Conservation (phyloP, 1,140 invertebrate genomes). For the Plutomurus gul region DNA sequence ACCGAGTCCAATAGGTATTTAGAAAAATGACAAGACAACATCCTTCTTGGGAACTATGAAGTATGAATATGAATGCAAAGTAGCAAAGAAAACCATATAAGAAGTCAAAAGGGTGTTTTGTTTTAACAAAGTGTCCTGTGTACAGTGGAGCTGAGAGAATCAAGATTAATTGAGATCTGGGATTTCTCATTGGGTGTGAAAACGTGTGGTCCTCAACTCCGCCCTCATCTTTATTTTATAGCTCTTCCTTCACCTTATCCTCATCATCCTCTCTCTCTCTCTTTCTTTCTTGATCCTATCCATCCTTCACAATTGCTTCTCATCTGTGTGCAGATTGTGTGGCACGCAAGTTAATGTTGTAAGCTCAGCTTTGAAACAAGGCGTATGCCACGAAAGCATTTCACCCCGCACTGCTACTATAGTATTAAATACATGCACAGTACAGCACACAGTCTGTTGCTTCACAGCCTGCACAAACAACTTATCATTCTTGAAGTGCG, state of each 20-base stretch:
- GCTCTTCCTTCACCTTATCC: slow-evolving; percentile 27
- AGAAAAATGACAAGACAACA: too few species aligned
- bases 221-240: slow-evolving; percentile 44
- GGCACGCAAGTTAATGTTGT: background rate
- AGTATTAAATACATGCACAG: background rate
- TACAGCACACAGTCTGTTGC: background rate
- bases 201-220: slow-evolving; percentile 43
- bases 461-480: background rate
- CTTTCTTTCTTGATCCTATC: slow-evolving; percentile 6
- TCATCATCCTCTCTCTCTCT: too few species aligned
- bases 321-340: background rate
- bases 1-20: too few species aligned
- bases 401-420: background rate
- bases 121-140: slow-evolving; percentile 26
- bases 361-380: too few species aligned
- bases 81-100: background rate
- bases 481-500: background rate
- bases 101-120: slow-evolving; percentile 18
- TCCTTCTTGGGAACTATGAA: background rate
- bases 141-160: slow-evolving; percentile 15
- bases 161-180: slow-evolving; percentile 48
- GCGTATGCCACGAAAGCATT: slow-evolving; percentile 12
- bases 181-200: slow-evolving; percentile 50
- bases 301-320: slow-evolving; percentile 13
- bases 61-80: background rate